Conservation (phyloP, 2,888 invertebrate species). For the Chrysolina americana region DNA sequence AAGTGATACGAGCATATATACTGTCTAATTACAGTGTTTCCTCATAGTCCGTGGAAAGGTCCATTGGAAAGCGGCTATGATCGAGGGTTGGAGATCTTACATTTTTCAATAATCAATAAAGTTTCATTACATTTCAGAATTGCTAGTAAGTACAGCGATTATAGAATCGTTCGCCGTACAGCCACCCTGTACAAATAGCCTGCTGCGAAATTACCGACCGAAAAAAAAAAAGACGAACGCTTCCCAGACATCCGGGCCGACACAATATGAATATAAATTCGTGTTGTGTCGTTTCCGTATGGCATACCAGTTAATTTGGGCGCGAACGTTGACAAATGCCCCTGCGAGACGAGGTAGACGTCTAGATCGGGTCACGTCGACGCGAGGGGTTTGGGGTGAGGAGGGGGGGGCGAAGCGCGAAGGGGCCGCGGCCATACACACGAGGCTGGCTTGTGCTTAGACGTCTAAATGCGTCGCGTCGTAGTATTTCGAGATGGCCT, state of each 20-base stretch:
- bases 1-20: too few species aligned
- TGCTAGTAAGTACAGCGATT: too few species aligned
- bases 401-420: background rate
- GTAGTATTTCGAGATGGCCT: background rate
- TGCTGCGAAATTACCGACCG: background rate
- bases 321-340: constrained; percentile 24
- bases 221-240: background rate
- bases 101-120: too few species aligned
- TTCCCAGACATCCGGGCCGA: constrained; percentile 11
- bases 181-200: background rate
- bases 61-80: too few species aligned
- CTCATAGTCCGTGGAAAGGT: too few species aligned
- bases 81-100: too few species aligned
- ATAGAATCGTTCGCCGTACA: background rate
- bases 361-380: constrained; percentile 13
- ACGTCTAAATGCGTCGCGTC: constrained; percentile 21
- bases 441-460: background rate
- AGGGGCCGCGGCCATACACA: background rate
- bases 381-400: background rate
- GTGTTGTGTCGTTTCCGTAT: constrained; percentile 14
- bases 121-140: too few species aligned
- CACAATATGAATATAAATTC: constrained; percentile 14
- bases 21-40: too few species aligned
- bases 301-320: constrained; percentile 20
- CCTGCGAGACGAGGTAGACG: constrained; percentile 21